Base-by-base conservation (phyloP, 2,113 vertebrate genomes). In the Ceratotherium simum region DNA sequence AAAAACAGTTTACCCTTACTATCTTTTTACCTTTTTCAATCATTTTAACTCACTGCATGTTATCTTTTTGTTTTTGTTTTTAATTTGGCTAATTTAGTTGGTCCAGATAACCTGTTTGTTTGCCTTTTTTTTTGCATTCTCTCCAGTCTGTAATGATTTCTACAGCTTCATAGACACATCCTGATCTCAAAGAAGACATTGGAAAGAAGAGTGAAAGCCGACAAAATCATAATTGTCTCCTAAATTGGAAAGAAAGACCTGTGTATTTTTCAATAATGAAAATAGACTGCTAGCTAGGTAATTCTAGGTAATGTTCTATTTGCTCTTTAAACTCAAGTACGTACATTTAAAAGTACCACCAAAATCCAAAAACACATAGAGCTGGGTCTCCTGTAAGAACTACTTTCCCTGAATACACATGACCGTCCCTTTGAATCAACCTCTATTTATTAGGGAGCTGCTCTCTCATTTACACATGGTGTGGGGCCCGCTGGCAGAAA, bases 401-500 rank as follows among this genome's bases (percentile, higher is more conserved):
- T 72, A 21, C 13, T 83, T 94, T 75, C 8, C 3, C 9, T 62
- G 11, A 54, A 6, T 27, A 25, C 5, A 54, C 8, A 11, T 18
- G 23, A 54, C 5, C 27, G 2, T 48, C 91, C 83, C 29, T 58
- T 80, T 48, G 51, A 48, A 67, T 90, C 85, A 81, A 16, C 13
- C 46, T 25, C 69, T 18, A 16, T 20, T 8, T 67, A 79, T 51
- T 91, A 90, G 64, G 69, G 27, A 33, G 2, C 51, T 25, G 29
- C 42, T 93, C 46, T 90, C 62, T 91, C n/a, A 23, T 56, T 95
- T 80, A 73, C 64, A 91, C 36, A 3, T 90, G 80, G 21, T 87
- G 89, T 91, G 27, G 12, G 51, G 29, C 56, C 94, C 95, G 82
- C 60, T 70, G 76, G 92, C 85, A 97, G 92, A 96, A 64, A 54